Base-by-base conservation (phyloP, 2,113 vertebrate genomes). In the Genyomyrus donnyi region DNA sequence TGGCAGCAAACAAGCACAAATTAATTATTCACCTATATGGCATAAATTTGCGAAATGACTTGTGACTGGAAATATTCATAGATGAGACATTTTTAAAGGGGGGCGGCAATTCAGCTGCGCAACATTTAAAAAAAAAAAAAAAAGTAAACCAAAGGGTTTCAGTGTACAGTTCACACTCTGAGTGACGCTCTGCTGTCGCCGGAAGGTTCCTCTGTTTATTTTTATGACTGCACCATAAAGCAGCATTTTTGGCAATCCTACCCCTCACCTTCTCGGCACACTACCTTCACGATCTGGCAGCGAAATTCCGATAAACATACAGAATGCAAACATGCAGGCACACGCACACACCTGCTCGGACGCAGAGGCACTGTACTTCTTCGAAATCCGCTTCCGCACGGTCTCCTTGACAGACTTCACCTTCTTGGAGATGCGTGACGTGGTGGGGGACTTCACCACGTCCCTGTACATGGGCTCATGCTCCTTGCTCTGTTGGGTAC, bases 351-450 rank as follows among this genome's bases (percentile, higher is more conserved):
- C 98, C 98, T 99, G 98, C 90, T 98, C 98, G 85, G 98, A 97
- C 15, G 97, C 91, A 58, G 97, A 97, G 92, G 96, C 98, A 94
- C 96, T 98, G n/a, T 99, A 99, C 92, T 99, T 99, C 95, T 99
- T 99, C 80, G 98, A 99, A 96, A 99, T 99, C 91, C 98, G 97
- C 92, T 99, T 99, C 95, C 97, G 98, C 98, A 99, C 99, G 0
- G 98, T 99, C 95, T 99, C 98, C 93, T 99, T 99, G 83, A 99
- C 98, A 0, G 98, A 99, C 92, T 98, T 99, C 93, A 99, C 98
- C 94, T 99, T 99, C 96, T 98, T 99, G 87, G 98, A 99, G 93
- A 99, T 99, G 86, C 98, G 97, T 39, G 98, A 98, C 0, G 97
- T 97, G 21, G 96, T 96, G 35, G 98, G 98, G 13, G 98, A 99